These are phyloP conservation scores for Beris morrisii DNA, from an alignment of 2,888 invertebrate genomes.

Conservation along the genomic window DNA sequence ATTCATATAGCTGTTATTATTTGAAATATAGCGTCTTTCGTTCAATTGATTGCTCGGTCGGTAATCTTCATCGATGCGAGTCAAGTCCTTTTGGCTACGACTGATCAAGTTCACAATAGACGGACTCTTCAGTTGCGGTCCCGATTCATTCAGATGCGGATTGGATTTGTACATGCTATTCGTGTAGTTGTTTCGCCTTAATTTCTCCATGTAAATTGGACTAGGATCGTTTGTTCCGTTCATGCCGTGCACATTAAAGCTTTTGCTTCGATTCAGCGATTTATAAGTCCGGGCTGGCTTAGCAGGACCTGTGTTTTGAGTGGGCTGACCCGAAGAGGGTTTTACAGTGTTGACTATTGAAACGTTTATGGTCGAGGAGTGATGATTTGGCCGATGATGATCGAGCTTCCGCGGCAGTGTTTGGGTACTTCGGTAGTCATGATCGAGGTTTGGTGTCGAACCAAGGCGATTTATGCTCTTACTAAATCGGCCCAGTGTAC, in stretches of 20 bases:
- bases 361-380: conserved; percentile 68
- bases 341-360: conserved; percentile 62
- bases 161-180: conserved; percentile 73
- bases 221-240: conserved; percentile 58
- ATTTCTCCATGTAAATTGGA: conserved; percentile 54
- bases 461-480: conserved; percentile 75
- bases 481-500: conserved; percentile 80
- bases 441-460: conserved; percentile 58
- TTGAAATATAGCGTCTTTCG: conserved; percentile 40
- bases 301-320: conserved; percentile 62
- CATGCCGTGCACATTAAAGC: conserved; percentile 77
- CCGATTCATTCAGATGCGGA: conserved; percentile 74
- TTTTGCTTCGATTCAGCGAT: conserved; percentile 77
- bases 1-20: conserved; percentile 23
- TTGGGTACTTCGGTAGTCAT: conserved; percentile 65
- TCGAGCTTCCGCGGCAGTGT: conserved; percentile 72
- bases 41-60: conserved; percentile 42
- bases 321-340: conserved; percentile 56
- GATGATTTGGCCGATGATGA: conserved; percentile 45
- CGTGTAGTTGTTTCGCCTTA: conserved; percentile 54
- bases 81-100: conserved; percentile 77
- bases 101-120: conserved; percentile 84
- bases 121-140: conserved; percentile 77
- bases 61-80: conserved; percentile 59
- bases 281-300: conserved; percentile 81